Percentiles rank a stretch among this genome's conserved stretches.
These are phyloP conservation scores for Plagiodera versicolora DNA, from an alignment of 2,888 invertebrate species.

Conservation along the genomic window DNA sequence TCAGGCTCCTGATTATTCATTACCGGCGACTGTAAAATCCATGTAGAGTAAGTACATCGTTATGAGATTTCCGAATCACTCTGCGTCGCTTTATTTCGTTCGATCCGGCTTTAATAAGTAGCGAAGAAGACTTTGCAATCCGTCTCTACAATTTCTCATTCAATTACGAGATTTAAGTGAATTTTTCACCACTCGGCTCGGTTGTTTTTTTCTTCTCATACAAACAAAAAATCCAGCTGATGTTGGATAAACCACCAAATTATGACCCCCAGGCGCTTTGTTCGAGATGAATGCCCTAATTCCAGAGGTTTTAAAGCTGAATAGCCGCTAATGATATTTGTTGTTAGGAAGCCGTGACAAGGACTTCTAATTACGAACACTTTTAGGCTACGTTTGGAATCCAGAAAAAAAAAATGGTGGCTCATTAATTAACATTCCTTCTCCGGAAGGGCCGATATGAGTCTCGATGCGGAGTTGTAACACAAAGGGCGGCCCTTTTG, in stretches of 20 bases:
- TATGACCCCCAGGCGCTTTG: neutral
- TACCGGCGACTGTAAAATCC: neutral
- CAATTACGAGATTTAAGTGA: neutral
- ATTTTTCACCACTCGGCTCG: neutral
- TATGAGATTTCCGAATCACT: no score
- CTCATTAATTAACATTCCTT: neutral
- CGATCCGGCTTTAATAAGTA: no score
- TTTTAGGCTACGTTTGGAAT: neutral
- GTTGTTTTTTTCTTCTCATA: neutral
- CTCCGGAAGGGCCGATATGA: no score
- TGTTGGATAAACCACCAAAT: neutral
- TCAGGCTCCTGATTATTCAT: neutral
- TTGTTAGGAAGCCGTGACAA: neutral
- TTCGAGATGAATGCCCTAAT: neutral
- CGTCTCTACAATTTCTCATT: neutral
- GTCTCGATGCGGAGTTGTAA: no score
- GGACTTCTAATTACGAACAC: neutral
- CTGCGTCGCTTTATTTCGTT: no score
- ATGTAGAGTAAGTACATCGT: no score
- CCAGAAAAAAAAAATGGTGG: neutral
- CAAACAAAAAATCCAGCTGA: no score
- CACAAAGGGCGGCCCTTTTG: no score
- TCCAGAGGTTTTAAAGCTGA: neutral
- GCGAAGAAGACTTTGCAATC: no score
- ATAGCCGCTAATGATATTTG: neutral